Base-by-base conservation (phyloP, 1,140 invertebrate species). In the Leptonema lineaticorne region DNA sequence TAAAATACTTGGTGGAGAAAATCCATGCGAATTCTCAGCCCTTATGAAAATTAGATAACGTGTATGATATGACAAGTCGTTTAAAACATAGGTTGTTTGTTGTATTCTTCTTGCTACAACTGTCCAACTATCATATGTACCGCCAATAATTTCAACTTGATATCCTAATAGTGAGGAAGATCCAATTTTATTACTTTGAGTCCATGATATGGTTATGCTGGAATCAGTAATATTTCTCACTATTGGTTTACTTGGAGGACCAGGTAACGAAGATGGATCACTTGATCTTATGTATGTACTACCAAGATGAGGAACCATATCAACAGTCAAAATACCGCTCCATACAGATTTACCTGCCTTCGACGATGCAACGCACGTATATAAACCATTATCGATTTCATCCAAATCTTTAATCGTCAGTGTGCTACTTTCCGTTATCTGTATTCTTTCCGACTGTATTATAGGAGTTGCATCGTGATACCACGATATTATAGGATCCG, bases 41-140 rank as follows among this genome's bases (percentile, higher is more conserved):
- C 89, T 81, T 0, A 96, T 87, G 33, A 96, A 82, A 78, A 97
- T 96, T 74, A 93, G 87, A 75, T 96, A 97, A 0, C 88, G 87
- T 0, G 89, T 87, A 22, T 89, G 90, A 28, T 87, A 86, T 37
- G 85, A 84, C 18, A 94, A 82, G 71, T 89, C 85, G 69, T 85
- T 85, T 30, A 86, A 85, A 7, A 85, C 87, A 74, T 85, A 88
- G 56, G 85, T 84, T 29, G 86, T 86, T 50, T 87, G 86, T 58
- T 81, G 80, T 1, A 89, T 77, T 69, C 86, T 79, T 67, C 84
- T 80, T 2, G 84, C 86, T 28, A 89, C 83, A 6, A 87, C 81
- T 24, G 85, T 83, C 88, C 88, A 89, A 57, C 82, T 74, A 75
- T 64, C 59, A 30, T 68, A 59, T 6, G 50, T 56, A 18, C 53